Evolutionary conservation across 64 coral and sea anemone genomes (phyloP), one percentile per base, ranked within the genome.

Genomic region (Stichodactyla helianthus): DNA sequence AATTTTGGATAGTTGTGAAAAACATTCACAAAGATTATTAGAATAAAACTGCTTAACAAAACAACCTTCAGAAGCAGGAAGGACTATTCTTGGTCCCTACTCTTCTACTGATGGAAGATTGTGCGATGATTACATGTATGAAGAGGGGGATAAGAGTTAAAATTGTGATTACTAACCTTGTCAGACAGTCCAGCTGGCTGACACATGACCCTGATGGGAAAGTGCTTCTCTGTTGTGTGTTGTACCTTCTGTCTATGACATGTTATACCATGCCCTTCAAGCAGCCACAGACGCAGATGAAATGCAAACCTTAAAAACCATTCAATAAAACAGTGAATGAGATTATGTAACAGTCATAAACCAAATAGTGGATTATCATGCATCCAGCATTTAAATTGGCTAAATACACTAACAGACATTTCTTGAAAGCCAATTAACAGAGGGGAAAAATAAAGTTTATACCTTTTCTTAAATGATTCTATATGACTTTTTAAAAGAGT

Each of bases 391-490:
- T 44, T 44, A 44, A 44, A 44, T 44, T 44, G 35, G 35, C 35
- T 44, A 2, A 44, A 44, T 3, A 44, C 35, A 44, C 35, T 44
- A 44, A 44, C 35, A 44, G 35, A 44, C 35, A 44, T 44, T 44
- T 44, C 35, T 44, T 44, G 2, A 44, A 44, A 44, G 35, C 35
- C 35, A 44, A 58, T 9, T 54, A 87, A 51, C 19, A 9, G 35
- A 54, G 58, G 57, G 64, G 50, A 83, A 63, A 44, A 44, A 44
- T 44, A 44, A 44, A 2, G 35, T 44, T 84, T 58, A 27, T 82
- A 95, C 97, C 97, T 99, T 88, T 86, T 87, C 79, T 99, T 99
- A n/a, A 99, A 99, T 15, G 88, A 83, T 50, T 99, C 90, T 63
- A 99, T 92, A 26, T 99, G 97, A 84, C 90, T 94, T 58, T 99